These are phyloP conservation scores for Xylota segnis DNA, from an alignment of 2,888 invertebrate species.

Conservation along the genomic window DNA sequence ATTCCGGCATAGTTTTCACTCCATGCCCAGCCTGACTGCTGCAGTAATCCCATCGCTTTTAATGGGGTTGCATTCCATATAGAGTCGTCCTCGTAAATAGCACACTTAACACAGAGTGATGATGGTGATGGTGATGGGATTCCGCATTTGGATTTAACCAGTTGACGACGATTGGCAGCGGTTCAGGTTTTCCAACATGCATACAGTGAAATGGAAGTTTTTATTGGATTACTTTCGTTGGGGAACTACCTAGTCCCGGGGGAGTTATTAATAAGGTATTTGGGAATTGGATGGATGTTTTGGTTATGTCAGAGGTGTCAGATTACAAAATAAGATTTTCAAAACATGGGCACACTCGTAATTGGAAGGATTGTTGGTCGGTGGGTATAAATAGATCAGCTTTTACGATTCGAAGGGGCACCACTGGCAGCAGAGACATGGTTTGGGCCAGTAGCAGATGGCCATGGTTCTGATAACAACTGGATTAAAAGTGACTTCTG, in stretches of 20 bases:
- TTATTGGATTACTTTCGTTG: constrained; percentile 8
- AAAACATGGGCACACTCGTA: not conserved
- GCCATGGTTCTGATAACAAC: too few relatives aligned
- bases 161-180: constrained; percentile 37
- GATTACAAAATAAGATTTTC: not conserved
- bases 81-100: constrained; percentile 56
- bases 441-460: too few relatives aligned
- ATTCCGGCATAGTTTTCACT: constrained; percentile 54
- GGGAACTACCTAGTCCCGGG: not conserved
- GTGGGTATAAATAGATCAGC: too few relatives aligned
- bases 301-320: not conserved
- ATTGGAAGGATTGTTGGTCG: too few relatives aligned
- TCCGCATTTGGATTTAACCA: constrained; percentile 43
- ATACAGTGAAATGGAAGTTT: constrained; percentile 24
- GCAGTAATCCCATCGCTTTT: constrained; percentile 30
- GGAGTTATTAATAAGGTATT: constrained; percentile 2
- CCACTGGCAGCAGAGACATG: too few relatives aligned
- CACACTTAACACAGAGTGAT: constrained; percentile 31
- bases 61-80: constrained; percentile 65
- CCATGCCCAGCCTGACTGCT: not conserved
- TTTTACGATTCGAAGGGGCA: too few relatives aligned
- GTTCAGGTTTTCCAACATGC: constrained; percentile 35
- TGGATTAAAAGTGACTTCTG: too few relatives aligned
- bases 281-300: not conserved
- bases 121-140: constrained; percentile 28